A percentile compares a stretch with the other conserved stretches of the same genome.
Conservation (phyloP, 2,113 vertebrate genomes). For the Neodon shergylaensis region DNA sequence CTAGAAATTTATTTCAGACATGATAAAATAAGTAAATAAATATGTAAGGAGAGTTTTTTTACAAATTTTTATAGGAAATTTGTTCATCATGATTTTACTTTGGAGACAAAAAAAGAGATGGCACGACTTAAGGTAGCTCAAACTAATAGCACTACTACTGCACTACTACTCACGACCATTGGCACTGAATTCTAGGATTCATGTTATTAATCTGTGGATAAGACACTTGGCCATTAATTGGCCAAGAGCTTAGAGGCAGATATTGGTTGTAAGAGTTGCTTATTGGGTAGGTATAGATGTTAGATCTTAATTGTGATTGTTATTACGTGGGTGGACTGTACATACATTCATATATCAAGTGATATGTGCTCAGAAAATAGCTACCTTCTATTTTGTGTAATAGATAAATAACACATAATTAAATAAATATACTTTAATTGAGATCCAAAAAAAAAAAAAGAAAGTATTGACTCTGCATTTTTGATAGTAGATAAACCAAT, state of each 20-base stretch:
- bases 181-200: not conserved
- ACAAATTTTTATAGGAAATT: not conserved
- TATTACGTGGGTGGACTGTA: not conserved
- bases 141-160: not conserved
- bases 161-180: not conserved
- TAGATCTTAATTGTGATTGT: not conserved
- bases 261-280: not conserved
- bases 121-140: not conserved
- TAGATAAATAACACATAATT: not conserved
- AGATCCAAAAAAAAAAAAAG: not conserved
- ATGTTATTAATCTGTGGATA: not conserved
- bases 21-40: not conserved
- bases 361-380: not conserved
- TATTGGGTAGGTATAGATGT: not conserved
- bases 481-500: not conserved
- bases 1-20: not conserved
- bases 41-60: not conserved
- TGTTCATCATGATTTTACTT: not conserved
- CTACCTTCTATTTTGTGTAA: not conserved
- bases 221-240: not conserved
- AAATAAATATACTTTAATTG: not conserved
- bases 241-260: not conserved
- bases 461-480: constrained; percentile 11
- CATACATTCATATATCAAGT: not conserved
- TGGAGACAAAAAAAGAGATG: not conserved